Conservation (phyloP, 2,888 invertebrate species). For the Stenodera caucasica region DNA sequence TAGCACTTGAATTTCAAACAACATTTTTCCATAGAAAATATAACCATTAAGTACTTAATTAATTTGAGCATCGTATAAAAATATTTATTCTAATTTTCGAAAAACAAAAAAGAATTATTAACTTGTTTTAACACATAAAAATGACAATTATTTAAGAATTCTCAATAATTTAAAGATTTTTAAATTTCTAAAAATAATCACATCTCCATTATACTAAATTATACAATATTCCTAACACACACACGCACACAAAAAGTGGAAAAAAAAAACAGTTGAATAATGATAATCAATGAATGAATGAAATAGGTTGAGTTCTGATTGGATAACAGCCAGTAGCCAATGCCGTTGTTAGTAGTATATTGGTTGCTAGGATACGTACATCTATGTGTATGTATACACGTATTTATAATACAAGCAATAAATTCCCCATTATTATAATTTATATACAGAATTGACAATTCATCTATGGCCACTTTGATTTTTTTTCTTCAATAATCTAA, state of each 20-base stretch:
- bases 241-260: background rate
- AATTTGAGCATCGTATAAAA: background rate
- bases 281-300: constrained; percentile 43
- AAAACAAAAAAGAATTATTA: no score
- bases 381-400: background rate
- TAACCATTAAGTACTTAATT: background rate
- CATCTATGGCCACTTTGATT: no score
- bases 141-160: background rate
- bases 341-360: constrained; percentile 41
- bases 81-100: background rate
- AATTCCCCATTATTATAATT: background rate
- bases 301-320: constrained; percentile 39
- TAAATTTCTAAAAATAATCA: background rate
- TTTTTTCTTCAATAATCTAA: no score
- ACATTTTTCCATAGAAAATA: background rate
- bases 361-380: constrained; percentile 42
- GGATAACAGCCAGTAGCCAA: constrained; percentile 41
- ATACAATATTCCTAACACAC: no score
- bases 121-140: background rate
- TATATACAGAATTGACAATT: no score
- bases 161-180: background rate
- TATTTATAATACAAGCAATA: background rate
- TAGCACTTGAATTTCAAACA: background rate
- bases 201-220: background rate
- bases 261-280: constrained; percentile 24